A percentile compares a stretch with the other conserved stretches of the same genome.
These are phyloP conservation scores for Vipera ursinii DNA, from an alignment of 2,797 vertebrate species.

Conservation along the genomic window DNA sequence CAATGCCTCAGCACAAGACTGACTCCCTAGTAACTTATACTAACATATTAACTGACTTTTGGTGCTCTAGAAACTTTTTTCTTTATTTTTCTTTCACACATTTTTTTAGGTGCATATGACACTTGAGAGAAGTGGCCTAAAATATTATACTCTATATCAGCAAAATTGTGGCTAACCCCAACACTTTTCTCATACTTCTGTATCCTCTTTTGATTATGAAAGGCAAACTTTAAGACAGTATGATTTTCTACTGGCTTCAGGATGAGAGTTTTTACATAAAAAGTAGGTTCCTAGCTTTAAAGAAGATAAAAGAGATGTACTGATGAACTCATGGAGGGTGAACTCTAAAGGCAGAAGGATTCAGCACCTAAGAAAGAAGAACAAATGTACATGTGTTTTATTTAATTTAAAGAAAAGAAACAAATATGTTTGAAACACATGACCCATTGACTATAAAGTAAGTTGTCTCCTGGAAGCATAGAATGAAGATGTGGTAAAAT, in stretches of 20 bases:
- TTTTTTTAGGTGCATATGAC: background rate
- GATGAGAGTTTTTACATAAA: background rate
- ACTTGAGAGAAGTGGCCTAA: background rate
- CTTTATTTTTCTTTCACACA: background rate
- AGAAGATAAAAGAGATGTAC: background rate
- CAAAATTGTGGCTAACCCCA: background rate
- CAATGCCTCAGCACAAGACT: background rate
- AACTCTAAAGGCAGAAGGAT: background rate
- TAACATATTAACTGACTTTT: background rate
- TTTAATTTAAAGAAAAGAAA: background rate
- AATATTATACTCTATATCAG: background rate
- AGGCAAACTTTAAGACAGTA: background rate
- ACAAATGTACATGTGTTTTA: background rate
- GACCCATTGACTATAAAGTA: background rate
- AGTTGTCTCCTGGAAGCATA: background rate
- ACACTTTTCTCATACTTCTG: background rate
- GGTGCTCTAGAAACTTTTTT: background rate
- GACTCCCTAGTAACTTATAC: background rate
- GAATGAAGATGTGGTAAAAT: background rate
- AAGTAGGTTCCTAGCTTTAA: background rate
- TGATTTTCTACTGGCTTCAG: background rate
- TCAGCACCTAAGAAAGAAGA: background rate
- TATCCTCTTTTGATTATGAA: background rate
- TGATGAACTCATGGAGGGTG: background rate
- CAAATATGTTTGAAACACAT: background rate